These are phyloP conservation scores for Alaudala cheleensis DNA, from an alignment of 2,113 vertebrate genomes.

Conservation along the genomic window DNA sequence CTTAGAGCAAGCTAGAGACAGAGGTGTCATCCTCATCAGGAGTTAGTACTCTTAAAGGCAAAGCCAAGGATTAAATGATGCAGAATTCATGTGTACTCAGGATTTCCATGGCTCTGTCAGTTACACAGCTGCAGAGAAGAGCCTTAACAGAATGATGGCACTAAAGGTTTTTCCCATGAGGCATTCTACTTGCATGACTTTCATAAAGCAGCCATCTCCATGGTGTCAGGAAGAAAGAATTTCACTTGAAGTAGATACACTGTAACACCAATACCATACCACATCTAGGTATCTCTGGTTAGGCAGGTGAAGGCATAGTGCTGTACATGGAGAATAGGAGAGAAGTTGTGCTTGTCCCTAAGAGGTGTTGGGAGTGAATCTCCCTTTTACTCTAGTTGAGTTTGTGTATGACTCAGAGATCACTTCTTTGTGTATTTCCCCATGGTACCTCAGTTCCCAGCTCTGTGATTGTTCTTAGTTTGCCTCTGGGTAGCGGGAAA, in stretches of 20 bases:
- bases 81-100: neutral
- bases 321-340: neutral
- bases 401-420: neutral
- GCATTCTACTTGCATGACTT: neutral
- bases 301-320: neutral
- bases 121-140: neutral
- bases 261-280: too few relatives aligned
- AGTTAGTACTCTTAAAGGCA: neutral
- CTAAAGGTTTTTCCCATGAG: neutral
- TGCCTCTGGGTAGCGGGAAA: neutral
- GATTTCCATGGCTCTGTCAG: neutral
- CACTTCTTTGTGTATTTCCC: neutral
- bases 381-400: neutral
- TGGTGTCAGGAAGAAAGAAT: neutral
- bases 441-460: neutral
- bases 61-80: neutral
- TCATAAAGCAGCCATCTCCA: neutral
- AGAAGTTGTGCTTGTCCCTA: neutral
- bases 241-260: neutral
- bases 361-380: neutral
- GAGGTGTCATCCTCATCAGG: neutral
- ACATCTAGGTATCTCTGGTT: neutral
- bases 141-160: neutral
- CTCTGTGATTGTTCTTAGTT: neutral
- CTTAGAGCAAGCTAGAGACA: neutral